phyloP scores from a whole-genome alignment of 2,888 invertebrate species.

The Cheilosia grossa region DNA sequence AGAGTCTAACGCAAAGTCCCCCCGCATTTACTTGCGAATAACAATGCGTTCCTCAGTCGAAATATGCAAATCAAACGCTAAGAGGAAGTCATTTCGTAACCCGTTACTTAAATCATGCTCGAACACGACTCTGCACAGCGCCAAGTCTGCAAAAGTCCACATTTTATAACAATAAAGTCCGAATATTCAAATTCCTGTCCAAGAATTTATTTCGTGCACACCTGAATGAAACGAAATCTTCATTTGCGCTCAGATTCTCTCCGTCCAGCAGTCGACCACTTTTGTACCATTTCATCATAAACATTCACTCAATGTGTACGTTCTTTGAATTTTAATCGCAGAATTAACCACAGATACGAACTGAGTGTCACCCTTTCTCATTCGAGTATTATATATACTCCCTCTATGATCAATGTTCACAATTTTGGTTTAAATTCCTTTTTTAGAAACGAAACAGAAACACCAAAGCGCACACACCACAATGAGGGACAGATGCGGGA shows the following conservation, averaged over 20 bases:
- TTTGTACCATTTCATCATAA: slow-evolving; percentile 49
- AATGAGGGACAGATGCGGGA: slow-evolving; percentile 24
- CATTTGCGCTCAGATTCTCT: neutral
- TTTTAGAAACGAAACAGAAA: neutral
- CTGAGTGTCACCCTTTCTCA: slow-evolving; percentile 6
- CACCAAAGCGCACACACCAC: neutral
- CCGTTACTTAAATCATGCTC: slow-evolving; percentile 1
- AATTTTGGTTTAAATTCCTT: neutral
- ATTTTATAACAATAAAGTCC: slow-evolving; percentile 22
- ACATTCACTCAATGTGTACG: slow-evolving; percentile 56
- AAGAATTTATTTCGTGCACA: slow-evolving; percentile 21
- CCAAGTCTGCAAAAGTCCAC: slow-evolving; percentile 22
- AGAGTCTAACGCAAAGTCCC: neutral
- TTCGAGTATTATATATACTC: too few relatives aligned
- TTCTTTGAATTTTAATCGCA: slow-evolving; percentile 45
- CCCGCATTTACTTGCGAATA: neutral
- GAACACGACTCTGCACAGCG: slow-evolving; percentile 5
- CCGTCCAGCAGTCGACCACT: slow-evolving; percentile 11
- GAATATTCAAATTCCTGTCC: slow-evolving; percentile 51
- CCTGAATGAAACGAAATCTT: slow-evolving; percentile 17
- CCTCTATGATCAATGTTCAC: slow-evolving; percentile 30
- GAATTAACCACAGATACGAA: neutral
- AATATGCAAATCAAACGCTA: neutral
- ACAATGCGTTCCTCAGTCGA: neutral
- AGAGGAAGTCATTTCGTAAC: slow-evolving; percentile 21